These are phyloP conservation scores for Lithobius niger DNA, from an alignment of 1,140 invertebrate genomes.

Conservation along the genomic window DNA sequence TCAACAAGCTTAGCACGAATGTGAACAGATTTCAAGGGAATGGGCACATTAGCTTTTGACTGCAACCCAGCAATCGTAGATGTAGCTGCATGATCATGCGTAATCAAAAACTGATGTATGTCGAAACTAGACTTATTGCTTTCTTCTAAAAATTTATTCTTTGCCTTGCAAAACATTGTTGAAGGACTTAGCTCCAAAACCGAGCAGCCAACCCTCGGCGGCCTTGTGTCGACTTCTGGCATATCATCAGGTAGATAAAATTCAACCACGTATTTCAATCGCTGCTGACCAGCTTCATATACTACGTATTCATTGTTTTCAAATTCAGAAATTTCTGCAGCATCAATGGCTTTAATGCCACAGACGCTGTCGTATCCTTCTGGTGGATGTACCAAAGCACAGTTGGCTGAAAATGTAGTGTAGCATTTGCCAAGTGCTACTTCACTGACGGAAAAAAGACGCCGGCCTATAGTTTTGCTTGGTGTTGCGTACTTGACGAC, in stretches of 20 bases:
- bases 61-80: background rate
- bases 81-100: background rate
- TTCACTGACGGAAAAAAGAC: constrained; percentile 28
- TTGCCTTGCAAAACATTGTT: background rate
- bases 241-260: constrained; percentile 23
- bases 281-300: constrained; percentile 27
- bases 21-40: constrained; percentile 20
- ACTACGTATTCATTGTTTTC: constrained; percentile 32
- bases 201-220: background rate
- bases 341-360: constrained; percentile 22
- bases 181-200: background rate
- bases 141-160: background rate
- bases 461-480: constrained; percentile 23
- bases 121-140: background rate
- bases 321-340: constrained; percentile 22
- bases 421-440: constrained; percentile 28
- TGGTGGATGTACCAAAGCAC: constrained; percentile 23
- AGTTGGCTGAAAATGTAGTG: constrained; percentile 18
- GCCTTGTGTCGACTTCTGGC: background rate
- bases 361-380: constrained; percentile 29
- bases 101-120: background rate
- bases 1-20: constrained; percentile 30
- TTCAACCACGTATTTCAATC: constrained; percentile 29
- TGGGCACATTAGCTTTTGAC: background rate
- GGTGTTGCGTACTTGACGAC: constrained; percentile 25